Percentiles rank a stretch among this genome's conserved stretches.
Evolutionary conservation across 2,888 invertebrate genomes (phyloP).

Genomic region (Temnothorax ravouxi): DNA sequence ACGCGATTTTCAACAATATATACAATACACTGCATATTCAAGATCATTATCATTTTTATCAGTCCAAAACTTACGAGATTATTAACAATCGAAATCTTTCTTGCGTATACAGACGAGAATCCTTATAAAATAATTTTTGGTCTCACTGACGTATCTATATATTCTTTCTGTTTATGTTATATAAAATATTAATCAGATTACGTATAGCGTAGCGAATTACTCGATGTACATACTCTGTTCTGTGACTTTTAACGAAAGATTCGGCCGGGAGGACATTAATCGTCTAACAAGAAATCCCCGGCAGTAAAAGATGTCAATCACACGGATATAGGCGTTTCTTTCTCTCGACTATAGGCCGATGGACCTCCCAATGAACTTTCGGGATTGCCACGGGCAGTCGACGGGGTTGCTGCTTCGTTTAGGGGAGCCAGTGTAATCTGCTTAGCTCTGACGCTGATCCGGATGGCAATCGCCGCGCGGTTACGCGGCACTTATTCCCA

Average conservation of each 20-base stretch:
- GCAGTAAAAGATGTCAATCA: constrained; percentile 49
- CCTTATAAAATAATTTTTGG: neutral
- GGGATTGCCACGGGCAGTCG: constrained; percentile 69
- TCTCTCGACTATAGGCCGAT: constrained; percentile 50
- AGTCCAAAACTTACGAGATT: neutral
- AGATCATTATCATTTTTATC: neutral
- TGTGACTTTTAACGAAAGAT: constrained; percentile 21
- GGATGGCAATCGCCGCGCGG: constrained; percentile 87
- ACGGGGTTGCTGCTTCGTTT: constrained; percentile 77
- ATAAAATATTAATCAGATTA: constrained; percentile 11
- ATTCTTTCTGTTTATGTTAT: neutral
- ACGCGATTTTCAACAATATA: constrained; percentile 22
- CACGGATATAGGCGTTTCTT: constrained; percentile 44
- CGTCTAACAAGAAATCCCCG: constrained; percentile 17
- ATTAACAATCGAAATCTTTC: neutral
- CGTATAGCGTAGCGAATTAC: neutral
- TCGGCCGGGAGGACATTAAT: constrained; percentile 25
- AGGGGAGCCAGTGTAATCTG: constrained; percentile 86
- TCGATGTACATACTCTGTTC: neutral
- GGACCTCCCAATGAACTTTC: constrained; percentile 71
- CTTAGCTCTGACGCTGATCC: constrained; percentile 89
- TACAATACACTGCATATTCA: neutral
- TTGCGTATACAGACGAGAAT: neutral
- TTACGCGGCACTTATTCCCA: constrained; percentile 84
- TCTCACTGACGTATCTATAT: neutral